Base-by-base conservation (phyloP, 2,113 vertebrate genomes). In the Crotophaga sulcirostris region DNA sequence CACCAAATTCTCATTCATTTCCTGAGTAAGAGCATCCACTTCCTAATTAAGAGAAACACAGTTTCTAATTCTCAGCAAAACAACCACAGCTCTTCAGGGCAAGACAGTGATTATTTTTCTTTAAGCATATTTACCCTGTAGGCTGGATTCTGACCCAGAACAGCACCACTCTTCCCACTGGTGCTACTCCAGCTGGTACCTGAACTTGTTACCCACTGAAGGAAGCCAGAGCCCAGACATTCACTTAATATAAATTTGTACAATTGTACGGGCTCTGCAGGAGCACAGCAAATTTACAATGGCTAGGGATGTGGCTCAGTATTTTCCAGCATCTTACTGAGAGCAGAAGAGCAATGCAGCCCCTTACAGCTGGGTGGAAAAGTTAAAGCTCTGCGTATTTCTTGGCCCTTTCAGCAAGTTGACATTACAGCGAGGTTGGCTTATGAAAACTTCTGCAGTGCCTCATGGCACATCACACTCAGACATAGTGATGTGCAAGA, bases 231-330 rank as follows among this genome's bases (percentile, higher is more conserved):
- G 55, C 19, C 24, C 40, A 79, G 56, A 38, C 8, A 34, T 9
- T 42, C 14, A 11, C 26, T 47, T 6, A 1, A 17, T 52, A 19
- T 52, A 75, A 82, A 63, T 15, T 45, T 64, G 29, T 19, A 28
- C 20, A 72, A 68, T 14, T 56, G 25, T 59, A 87, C 13, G 21
- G 36, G 16, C 21, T 68, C 36, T 83, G n/a, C 31, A 38, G 0
- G 3, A 66, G 13, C 0, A 0, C 36, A 58, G 14, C 11, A 11
- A 54, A 29, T 20, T 62, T 9, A 62, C 5, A 28, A 21, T 21
- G 33, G 52, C 2, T 2, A 47, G 12, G 10, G 9, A 49, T 9
- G 11, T 26, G 9, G 13, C 23, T 16, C 34, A 70, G 1, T 24
- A 77, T 56, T 74, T 78, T 74, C 45, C 51, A 89, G 8, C 19